A percentile compares a stretch with the other conserved stretches of the same genome.
Conservation (phyloP, 2,797 vertebrate genomes). For the Diplodus sargus region DNA sequence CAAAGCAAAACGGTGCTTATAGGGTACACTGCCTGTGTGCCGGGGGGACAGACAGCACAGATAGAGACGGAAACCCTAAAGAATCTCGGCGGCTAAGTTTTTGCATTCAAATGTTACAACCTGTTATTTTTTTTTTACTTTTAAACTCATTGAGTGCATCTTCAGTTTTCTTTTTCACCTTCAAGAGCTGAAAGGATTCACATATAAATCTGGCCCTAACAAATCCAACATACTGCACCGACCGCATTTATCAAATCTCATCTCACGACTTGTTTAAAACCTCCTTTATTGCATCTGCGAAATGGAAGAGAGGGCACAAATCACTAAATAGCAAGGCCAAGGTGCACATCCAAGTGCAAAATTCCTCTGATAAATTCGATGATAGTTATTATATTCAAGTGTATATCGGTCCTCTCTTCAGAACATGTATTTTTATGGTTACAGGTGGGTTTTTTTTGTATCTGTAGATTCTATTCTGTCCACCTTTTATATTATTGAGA, state of each 20-base stretch:
- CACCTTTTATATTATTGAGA: background rate
- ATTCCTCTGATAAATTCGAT: constrained; percentile 26
- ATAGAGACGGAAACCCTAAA: constrained; percentile 10
- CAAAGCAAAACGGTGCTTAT: constrained; percentile 6
- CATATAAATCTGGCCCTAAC: constrained; percentile 1
- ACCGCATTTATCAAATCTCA: constrained; percentile 15
- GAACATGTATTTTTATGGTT: background rate
- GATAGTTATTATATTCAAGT: background rate
- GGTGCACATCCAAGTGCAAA: constrained; percentile 1
- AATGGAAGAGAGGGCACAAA: background rate
- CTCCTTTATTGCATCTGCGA: background rate
- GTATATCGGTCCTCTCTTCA: background rate
- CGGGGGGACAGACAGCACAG: background rate
- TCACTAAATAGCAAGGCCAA: constrained; percentile 21
- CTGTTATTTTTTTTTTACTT: background rate
- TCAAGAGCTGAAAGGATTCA: background rate
- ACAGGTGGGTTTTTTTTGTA: too few species aligned
- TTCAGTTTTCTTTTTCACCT: background rate
- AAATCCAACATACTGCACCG: constrained; percentile 14
- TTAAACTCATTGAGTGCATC: background rate
- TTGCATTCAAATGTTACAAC: background rate
- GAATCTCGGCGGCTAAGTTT: background rate
- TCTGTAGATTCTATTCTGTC: background rate
- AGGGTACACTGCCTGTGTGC: background rate
- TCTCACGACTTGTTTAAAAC: background rate